phyloP scores from a whole-genome alignment of 2,113 vertebrate genomes.

The Varanus komodoensis region DNA sequence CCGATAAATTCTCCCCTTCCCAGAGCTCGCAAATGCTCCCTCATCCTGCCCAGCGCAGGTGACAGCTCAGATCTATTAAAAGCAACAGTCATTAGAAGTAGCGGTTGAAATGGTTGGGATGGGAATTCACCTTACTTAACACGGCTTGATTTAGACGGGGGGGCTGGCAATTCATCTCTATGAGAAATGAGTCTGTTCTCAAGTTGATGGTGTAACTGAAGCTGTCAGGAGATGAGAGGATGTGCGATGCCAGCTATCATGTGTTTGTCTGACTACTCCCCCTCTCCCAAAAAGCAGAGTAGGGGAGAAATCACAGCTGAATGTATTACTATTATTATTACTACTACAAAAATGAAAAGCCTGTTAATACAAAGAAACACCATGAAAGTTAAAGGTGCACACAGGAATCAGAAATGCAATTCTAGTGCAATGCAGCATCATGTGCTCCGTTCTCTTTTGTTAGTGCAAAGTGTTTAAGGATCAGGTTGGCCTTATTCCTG shows the following conservation, averaged over 20 bases:
- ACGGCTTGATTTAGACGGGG: background rate
- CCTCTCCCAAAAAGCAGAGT: too few species aligned
- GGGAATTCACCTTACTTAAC: slow-evolving; percentile 33
- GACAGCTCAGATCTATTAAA: background rate
- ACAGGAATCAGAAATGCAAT: background rate
- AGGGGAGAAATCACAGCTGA: too few species aligned
- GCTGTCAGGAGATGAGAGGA: background rate
- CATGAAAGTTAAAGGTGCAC: background rate
- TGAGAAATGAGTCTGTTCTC: rapidly evolving
- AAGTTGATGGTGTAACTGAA: background rate
- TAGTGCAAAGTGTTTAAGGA: background rate
- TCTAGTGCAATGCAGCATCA: background rate
- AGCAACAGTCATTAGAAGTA: slow-evolving; percentile 42
- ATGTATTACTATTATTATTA: too few species aligned
- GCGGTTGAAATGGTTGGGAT: slow-evolving; percentile 29
- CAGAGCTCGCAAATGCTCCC: background rate
- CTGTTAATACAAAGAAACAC: background rate
- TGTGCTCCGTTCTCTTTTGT: background rate
- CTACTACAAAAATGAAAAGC: too few species aligned
- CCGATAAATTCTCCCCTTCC: slow-evolving; percentile 7
- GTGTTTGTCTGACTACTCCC: background rate
- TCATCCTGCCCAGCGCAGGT: background rate
- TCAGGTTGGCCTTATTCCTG: background rate
- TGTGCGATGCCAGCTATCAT: background rate
- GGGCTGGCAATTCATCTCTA: background rate